These are phyloP conservation scores for Thrips palmi DNA, from an alignment of 1,140 invertebrate genomes.

Conservation along the genomic window DNA sequence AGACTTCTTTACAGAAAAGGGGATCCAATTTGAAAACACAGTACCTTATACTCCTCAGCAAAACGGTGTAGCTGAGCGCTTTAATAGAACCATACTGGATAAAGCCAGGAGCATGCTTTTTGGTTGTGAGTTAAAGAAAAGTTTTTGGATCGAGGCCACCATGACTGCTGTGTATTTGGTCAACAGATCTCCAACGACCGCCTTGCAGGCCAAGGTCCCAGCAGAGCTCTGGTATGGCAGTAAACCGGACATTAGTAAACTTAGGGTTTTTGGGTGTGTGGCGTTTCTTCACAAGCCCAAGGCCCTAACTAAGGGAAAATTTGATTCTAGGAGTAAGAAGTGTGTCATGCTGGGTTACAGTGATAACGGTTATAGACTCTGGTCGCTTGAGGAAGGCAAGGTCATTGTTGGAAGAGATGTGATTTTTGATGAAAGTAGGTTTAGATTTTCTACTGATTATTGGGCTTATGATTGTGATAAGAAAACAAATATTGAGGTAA, in stretches of 20 bases:
- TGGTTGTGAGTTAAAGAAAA: too few relatives aligned
- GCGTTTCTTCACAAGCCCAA: conserved; percentile 21
- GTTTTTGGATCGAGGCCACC: conserved; percentile 26
- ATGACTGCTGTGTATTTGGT: conserved; percentile 23
- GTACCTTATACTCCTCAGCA: conserved; percentile 20
- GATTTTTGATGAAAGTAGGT: background rate
- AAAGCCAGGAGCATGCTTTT: too few relatives aligned
- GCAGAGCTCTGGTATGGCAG: conserved; percentile 13
- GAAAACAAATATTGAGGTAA: background rate
- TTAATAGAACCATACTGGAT: conserved; percentile 16
- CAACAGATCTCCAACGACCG: too few relatives aligned
- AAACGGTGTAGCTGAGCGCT: conserved; percentile 20
- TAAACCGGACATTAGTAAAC: conserved; percentile 18
- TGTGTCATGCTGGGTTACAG: conserved; percentile 21
- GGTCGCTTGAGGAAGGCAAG: too few relatives aligned
- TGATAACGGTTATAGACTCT: conserved; percentile 20
- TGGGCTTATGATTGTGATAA: too few relatives aligned
- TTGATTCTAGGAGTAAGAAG: conserved; percentile 22
- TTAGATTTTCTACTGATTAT: too few relatives aligned
- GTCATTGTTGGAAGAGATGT: background rate
- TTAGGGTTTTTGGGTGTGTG: conserved; percentile 23
- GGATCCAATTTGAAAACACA: conserved; percentile 16
- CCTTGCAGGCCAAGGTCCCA: conserved; percentile 16
- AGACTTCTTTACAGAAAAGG: conserved; percentile 16
- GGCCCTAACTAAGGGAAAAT: conserved; percentile 12